Evolutionary conservation across 1,140 invertebrate species (phyloP), one percentile per base, ranked within the genome.

Genomic region (Drosophila chauvacae): DNA sequence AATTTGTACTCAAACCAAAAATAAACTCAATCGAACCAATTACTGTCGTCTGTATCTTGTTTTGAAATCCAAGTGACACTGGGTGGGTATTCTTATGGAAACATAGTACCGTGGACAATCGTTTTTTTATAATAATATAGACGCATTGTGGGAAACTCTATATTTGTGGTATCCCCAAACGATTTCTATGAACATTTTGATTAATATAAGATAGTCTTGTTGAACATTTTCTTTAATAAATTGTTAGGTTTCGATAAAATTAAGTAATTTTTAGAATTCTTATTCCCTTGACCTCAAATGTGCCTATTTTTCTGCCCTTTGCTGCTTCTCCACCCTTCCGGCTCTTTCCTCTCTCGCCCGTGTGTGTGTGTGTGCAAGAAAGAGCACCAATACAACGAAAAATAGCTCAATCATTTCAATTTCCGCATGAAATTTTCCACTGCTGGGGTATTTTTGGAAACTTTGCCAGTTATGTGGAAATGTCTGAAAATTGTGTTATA

Each of bases 1-100:
- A 81, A 69, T 80, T 83, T 82, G 41, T 86, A 81, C 62, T 62
- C 26, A 33, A 75, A 82, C 82, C 79, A 87, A 87, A 87, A 86
- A 86, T 87, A 86, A 73, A 86, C 59, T 18, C 35, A 78, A 85
- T 51, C 58, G 75, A 87, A 80, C 23, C 57, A 42, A 60, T 30
- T 18, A n/a, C 35, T 42, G 33, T 13, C 11, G n/a, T 13, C 50
- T 56, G 35, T 28, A 59, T 42, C 28, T 60, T 20, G 28, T 18
- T 26, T 3, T 47, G 26, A 20, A 33, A 60, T 60, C 41, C 3
- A 57, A 26, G 14, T 26, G 51, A 2, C 51, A 16, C 18, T 35
- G 18, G 7, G n/a, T 33, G n/a, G 30, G 30, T 18, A 14, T 6
- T 18, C 2, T 53, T 18, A 33, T 33, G n/a, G 1, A 11, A n/a